A percentile compares a stretch with the other conserved stretches of the same genome.
phyloP scores from a whole-genome alignment of 2,113 vertebrate genomes.

The Vimba vimba region DNA sequence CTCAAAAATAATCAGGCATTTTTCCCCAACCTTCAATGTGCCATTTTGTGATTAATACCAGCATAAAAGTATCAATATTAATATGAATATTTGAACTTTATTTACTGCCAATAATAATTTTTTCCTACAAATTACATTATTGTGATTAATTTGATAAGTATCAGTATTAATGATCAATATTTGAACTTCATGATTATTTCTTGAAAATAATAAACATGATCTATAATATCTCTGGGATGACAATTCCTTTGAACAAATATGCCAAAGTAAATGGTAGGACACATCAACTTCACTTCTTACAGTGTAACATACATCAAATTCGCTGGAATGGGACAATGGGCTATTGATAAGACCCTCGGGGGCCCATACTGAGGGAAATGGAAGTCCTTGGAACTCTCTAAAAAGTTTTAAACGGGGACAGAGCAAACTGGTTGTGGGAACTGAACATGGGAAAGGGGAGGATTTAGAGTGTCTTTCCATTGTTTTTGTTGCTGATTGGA shows the following conservation, averaged over 20 bases:
- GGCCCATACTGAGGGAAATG: slow-evolving; percentile 6
- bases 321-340: slow-evolving; percentile 19
- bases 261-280: not conserved
- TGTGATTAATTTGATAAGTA: not conserved
- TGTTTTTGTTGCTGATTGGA: slow-evolving; percentile 67
- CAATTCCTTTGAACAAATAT: not conserved
- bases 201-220: not conserved
- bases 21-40: not conserved
- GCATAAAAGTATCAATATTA: not conserved
- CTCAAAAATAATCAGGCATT: not conserved
- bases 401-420: slow-evolving; percentile 48
- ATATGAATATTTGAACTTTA: not conserved
- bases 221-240: not conserved
- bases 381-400: slow-evolving; percentile 13
- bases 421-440: slow-evolving; percentile 51
- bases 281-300: not conserved
- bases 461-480: slow-evolving; percentile 57
- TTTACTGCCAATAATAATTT: not conserved
- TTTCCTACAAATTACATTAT: not conserved
- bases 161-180: not conserved
- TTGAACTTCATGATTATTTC: not conserved
- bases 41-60: not conserved
- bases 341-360: slow-evolving; percentile 4
- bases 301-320: not conserved
- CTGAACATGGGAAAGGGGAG: slow-evolving; percentile 57